These are phyloP conservation scores for Bergia puertoricense DNA, from an alignment of 92 coral and sea anemone genomes.

Conservation along the genomic window DNA sequence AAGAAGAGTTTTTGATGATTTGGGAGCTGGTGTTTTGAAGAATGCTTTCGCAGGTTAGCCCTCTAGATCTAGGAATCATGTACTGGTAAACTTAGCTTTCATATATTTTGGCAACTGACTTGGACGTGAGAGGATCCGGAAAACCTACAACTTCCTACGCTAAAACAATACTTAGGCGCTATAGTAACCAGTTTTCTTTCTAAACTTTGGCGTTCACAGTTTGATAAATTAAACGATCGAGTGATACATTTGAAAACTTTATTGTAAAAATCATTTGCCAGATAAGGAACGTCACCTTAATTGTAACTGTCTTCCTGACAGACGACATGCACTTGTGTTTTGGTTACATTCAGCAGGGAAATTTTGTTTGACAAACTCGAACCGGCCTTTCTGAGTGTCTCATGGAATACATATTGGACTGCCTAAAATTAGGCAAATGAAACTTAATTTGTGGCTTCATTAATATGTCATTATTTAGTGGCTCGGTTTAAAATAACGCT, in stretches of 20 bases:
- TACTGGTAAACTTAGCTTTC: not conserved
- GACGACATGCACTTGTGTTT: constrained; percentile 2
- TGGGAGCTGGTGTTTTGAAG: constrained; percentile 95
- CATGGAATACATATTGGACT: not conserved
- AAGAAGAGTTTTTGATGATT: constrained; percentile 88
- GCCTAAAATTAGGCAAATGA: not conserved
- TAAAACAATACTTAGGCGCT: not conserved
- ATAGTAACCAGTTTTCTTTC: not conserved
- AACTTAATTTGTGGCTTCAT: not conserved
- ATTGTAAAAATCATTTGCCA: not conserved
- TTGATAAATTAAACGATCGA: too few species aligned
- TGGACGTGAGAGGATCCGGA: not conserved
- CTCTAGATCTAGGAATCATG: not conserved
- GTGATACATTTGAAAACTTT: not conserved
- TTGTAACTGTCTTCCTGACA: not conserved
- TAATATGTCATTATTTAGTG: not conserved
- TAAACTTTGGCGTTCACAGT: not conserved
- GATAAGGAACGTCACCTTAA: not conserved
- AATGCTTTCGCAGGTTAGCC: constrained; percentile 91
- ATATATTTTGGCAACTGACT: not conserved
- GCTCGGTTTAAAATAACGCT: too few species aligned
- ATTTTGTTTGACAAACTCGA: constrained; percentile 7
- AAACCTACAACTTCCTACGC: not conserved
- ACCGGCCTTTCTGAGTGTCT: not conserved
- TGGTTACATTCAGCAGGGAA: constrained; percentile 13